Percentiles rank a stretch among this genome's conserved stretches.
Conservation (phyloP, 1,140 invertebrate genomes). For the Lepidurus couesii region DNA sequence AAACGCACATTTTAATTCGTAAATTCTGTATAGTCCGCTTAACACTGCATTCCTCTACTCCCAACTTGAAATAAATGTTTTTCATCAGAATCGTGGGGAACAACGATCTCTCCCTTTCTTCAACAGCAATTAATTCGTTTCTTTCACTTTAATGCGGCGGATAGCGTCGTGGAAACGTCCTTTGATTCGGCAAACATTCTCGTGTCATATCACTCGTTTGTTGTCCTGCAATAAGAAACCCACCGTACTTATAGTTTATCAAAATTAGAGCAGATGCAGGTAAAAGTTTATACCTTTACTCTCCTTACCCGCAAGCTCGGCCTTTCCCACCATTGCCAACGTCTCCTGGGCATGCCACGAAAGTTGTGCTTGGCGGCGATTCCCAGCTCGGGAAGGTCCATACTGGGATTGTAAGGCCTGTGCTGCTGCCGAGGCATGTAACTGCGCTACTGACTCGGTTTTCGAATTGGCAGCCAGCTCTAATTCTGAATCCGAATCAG, state of each 20-base stretch:
- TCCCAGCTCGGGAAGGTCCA: background rate
- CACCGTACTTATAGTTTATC: background rate
- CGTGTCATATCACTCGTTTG: background rate
- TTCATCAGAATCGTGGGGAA: background rate
- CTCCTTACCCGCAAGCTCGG: background rate
- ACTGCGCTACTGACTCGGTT: background rate
- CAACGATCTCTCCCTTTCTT: background rate
- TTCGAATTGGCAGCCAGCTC: background rate
- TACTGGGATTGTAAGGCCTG: background rate
- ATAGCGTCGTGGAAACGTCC: background rate
- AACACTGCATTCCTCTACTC: background rate
- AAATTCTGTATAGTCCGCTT: background rate
- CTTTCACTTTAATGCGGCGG: background rate
- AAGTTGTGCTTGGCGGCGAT: background rate
- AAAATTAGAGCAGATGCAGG: no score
- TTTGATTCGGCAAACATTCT: background rate
- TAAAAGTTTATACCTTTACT: background rate
- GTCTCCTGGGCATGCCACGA: slow-evolving; percentile 1
- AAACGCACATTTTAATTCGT: background rate
- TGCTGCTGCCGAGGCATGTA: background rate
- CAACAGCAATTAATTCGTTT: background rate
- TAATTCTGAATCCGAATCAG: background rate
- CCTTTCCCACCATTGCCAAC: background rate
- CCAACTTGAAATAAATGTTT: background rate
- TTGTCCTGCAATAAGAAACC: background rate